Evolutionary conservation across 2,797 vertebrate species (phyloP), one percentile per base, ranked within the genome.

Genomic region (Ptychadena robeensis): DNA sequence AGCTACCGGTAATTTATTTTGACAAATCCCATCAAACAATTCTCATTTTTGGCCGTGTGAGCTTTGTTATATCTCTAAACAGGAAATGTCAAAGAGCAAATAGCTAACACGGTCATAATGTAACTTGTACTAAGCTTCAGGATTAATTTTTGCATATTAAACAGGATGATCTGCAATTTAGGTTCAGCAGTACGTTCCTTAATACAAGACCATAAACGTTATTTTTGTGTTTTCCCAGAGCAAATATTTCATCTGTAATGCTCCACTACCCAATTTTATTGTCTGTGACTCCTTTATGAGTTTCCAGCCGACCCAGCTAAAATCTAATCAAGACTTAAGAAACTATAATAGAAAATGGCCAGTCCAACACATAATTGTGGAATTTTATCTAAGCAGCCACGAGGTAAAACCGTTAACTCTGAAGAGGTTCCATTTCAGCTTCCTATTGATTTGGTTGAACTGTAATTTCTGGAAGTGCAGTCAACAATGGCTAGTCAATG

Each of bases 401-500:
- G 72, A 86, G 89, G 69, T 82, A 82, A 86, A 85, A 61, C 79
- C 82, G 86, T 81, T 71, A 87, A 7, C 57, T 87, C 48, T 4
- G 28, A 87, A 87, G 86, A 86, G 65, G 66, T 85, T 87, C 90
- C 86, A 74, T 79, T 87, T 87, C 82, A 88, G 71, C 74, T 86
- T 40, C 87, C 85, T 84, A 86, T 77, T 90, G 86, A 78, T 87
- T 85, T 89, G 81, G 48, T 71, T 86, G 83, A 82, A 76, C 85
- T 90, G 87, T 88, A 87, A 91, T 89, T 91, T 88, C 89, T 85
- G 90, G 91, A 92, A 90, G 75, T 76, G 82, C 87, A 86, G 35
- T 85, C 61, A 86, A 86, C 67, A 74, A 88, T 81, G 87, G 53
- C 83, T 79, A 88, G 85, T 75, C 80, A 87, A 86, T 88, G 86